phyloP scores from a whole-genome alignment of 2,113 vertebrate genomes.

The Irena cyanogastra region DNA sequence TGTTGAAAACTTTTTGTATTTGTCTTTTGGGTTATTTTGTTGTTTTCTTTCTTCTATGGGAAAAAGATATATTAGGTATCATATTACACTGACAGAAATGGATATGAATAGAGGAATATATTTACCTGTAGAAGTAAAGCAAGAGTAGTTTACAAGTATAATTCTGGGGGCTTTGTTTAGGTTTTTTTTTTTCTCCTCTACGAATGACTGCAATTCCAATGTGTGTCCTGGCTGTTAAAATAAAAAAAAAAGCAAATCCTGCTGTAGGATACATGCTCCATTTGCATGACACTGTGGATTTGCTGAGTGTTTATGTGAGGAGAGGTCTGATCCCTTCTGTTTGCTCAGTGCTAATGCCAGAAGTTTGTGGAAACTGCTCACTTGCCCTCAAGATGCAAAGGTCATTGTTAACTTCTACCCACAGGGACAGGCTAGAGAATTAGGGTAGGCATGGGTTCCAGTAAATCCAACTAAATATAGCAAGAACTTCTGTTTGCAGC shows the following conservation, averaged over 20 bases:
- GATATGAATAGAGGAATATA: not conserved
- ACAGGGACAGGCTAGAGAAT: not conserved
- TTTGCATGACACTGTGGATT: not conserved
- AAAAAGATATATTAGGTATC: not conserved
- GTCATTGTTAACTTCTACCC: not conserved
- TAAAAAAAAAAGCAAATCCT: not conserved
- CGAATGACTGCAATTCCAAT: not conserved
- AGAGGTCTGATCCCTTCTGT: not conserved
- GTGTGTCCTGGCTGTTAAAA: not conserved
- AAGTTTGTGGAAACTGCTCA: not conserved
- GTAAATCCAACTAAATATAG: not conserved
- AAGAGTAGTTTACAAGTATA: not conserved
- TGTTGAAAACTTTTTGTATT: not conserved
- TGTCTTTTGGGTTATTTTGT: not conserved
- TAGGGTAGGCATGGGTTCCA: not conserved
- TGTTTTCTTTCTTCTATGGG: not conserved
- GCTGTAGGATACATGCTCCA: not conserved
- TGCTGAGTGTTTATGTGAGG: not conserved
- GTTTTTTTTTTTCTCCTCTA: not conserved
- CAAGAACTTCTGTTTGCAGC: not conserved
- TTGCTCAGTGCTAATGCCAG: not conserved
- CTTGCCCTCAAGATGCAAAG: not conserved
- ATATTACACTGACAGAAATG: not conserved
- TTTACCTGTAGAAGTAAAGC: not conserved
- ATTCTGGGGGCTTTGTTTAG: not conserved